Evolutionary conservation across 1,140 invertebrate species (phyloP).

Genomic region (Drosophila mayri): DNA sequence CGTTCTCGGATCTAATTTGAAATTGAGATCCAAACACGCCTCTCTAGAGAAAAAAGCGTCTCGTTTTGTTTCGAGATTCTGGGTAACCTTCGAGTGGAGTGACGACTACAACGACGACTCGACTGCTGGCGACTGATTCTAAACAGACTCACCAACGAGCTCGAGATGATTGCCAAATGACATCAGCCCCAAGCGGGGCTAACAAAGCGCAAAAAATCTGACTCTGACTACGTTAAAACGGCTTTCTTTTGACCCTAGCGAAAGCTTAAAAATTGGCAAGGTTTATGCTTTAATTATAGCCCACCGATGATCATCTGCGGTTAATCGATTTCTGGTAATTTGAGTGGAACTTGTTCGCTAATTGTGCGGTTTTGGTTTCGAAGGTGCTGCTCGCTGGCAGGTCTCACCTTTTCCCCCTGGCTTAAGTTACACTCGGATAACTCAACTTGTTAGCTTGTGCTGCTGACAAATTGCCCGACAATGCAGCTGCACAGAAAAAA

Average conservation of each 20-base stretch:
- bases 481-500: conserved; percentile 11
- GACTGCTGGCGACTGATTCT: conserved; percentile 56
- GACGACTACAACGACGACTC: conserved; percentile 27
- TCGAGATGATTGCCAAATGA: conserved; percentile 71
- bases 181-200: conserved; percentile 67
- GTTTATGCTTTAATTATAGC: conserved; percentile 29
- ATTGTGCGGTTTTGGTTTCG: conserved; percentile 48
- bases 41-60: conserved; percentile 31
- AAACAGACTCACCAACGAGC: conserved; percentile 41
- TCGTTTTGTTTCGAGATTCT: conserved; percentile 49
- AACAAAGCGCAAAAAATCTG: conserved; percentile 47
- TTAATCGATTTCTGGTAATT: conserved; percentile 48
- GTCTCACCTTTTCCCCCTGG: conserved; percentile 23
- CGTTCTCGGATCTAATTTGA: conserved; percentile 31
- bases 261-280: conserved; percentile 46
- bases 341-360: conserved; percentile 35
- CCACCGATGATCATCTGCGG: conserved; percentile 36
- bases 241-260: conserved; percentile 51
- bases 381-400: conserved; percentile 13
- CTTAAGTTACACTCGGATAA: neutral
- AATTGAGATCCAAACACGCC: conserved; percentile 58
- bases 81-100: conserved; percentile 66
- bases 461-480: conserved; percentile 56
- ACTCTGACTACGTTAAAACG: conserved; percentile 41
- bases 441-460: conserved; percentile 21